Conservation (phyloP, 2,888 invertebrate species). For the Sipunculus nudus region DNA sequence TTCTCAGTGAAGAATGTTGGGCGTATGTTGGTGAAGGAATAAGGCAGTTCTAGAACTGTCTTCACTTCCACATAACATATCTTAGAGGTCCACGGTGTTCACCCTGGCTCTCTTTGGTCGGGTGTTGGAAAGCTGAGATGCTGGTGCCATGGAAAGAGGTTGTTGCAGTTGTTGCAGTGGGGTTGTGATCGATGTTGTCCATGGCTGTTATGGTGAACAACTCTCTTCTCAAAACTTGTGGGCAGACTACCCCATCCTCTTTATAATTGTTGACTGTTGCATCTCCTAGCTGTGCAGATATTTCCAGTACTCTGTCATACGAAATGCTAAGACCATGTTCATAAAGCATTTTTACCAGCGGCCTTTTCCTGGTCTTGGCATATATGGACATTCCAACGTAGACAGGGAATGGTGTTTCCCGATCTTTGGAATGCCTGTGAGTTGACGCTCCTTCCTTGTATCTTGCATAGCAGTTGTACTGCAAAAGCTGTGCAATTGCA, state of each 20-base stretch:
- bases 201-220: conserved; percentile 41
- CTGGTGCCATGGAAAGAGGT: conserved; percentile 37
- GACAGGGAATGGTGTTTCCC: conserved; percentile 28
- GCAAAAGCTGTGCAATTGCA: conserved; percentile 27
- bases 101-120: conserved; percentile 14
- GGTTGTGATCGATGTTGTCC: conserved; percentile 43
- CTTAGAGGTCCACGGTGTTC: conserved; percentile 16
- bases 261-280: conserved; percentile 20
- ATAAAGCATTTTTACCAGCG: conserved; percentile 28
- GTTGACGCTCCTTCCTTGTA: conserved; percentile 14
- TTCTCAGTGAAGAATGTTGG: conserved; percentile 21
- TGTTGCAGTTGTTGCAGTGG: conserved; percentile 30
- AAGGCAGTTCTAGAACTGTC: conserved; percentile 29
- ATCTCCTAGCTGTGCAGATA: conserved; percentile 36
- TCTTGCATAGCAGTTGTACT: conserved; percentile 23
- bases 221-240: conserved; percentile 20
- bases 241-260: conserved; percentile 25
- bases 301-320: conserved; percentile 41
- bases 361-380: conserved; percentile 38
- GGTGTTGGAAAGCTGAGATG: conserved; percentile 40
- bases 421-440: conserved; percentile 16
- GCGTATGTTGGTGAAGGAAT: conserved; percentile 27
- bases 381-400: conserved; percentile 34
- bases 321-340: conserved; percentile 40
- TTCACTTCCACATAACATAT: conserved; percentile 4